These are phyloP conservation scores for Drosophila arawakana DNA, from an alignment of 1,140 invertebrate genomes.

Conservation along the genomic window DNA sequence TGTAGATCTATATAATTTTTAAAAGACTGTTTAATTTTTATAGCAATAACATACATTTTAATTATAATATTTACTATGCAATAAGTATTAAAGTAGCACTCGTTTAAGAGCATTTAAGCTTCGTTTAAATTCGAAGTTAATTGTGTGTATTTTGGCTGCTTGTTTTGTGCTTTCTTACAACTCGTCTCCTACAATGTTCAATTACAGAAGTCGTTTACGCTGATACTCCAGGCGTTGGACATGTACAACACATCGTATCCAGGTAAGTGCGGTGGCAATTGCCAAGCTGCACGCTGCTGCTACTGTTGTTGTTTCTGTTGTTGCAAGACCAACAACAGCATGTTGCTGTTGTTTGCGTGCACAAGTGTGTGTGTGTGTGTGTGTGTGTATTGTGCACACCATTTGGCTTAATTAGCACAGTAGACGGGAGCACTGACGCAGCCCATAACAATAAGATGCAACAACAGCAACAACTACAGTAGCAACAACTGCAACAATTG, in stretches of 20 bases:
- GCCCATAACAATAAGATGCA: slow-evolving; percentile 56
- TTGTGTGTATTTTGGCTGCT: slow-evolving; percentile 1
- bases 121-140: neutral
- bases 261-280: slow-evolving; percentile 86
- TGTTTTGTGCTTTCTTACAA: slow-evolving; percentile 27
- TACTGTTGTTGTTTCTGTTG: slow-evolving; percentile 19
- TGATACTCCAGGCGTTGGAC: slow-evolving; percentile 95
- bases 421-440: slow-evolving; percentile 21
- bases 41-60: too few relatives aligned
- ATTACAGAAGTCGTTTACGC: slow-evolving; percentile 94
- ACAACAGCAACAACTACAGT: neutral
- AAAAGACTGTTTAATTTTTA: too few relatives aligned
- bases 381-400: slow-evolving; percentile 51
- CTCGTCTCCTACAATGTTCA: slow-evolving; percentile 54
- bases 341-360: slow-evolving; percentile 6
- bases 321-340: neutral
- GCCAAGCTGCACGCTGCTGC: slow-evolving; percentile 26
- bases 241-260: slow-evolving; percentile 89
- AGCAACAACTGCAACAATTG: slow-evolving; percentile 40
- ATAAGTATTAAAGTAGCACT: too few relatives aligned
- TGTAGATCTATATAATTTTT: too few relatives aligned
- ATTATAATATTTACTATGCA: too few relatives aligned
- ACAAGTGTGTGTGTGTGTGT: slow-evolving; percentile 32
- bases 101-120: neutral
- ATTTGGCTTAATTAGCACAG: slow-evolving; percentile 79